A percentile compares a stretch with the other conserved stretches of the same genome.
Conservation (phyloP, 2,888 invertebrate genomes). For the Venusia cambrica region DNA sequence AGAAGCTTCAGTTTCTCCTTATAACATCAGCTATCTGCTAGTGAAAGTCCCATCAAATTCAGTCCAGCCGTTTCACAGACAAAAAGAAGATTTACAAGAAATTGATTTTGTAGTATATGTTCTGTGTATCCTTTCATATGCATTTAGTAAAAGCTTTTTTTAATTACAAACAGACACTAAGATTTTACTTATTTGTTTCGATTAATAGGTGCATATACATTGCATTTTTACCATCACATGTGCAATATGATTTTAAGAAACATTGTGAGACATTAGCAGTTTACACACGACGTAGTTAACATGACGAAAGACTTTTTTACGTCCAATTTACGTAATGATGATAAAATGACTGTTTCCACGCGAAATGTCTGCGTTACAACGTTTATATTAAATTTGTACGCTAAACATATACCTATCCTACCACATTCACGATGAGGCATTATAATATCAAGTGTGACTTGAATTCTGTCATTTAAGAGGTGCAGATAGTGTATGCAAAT, state of each 20-base stretch:
- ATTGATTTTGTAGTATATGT: too few species aligned
- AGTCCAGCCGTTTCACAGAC: too few species aligned
- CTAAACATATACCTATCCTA: slow-evolving; percentile 17
- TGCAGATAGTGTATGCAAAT: neutral
- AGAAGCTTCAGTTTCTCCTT: too few species aligned
- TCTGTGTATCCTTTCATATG: too few species aligned
- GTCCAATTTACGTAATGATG: slow-evolving; percentile 31
- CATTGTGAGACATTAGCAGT: slow-evolving; percentile 20
- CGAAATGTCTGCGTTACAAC: slow-evolving; percentile 18
- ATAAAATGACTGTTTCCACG: slow-evolving; percentile 30
- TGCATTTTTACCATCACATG: too few species aligned
- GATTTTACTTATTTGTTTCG: too few species aligned
- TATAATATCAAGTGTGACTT: slow-evolving; percentile 4
- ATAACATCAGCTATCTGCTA: too few species aligned
- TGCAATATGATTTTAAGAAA: slow-evolving; percentile 10
- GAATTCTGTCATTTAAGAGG: slow-evolving; percentile 1
- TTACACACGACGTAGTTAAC: slow-evolving; percentile 18
- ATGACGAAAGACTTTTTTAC: slow-evolving; percentile 29
- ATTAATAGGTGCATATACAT: too few species aligned
- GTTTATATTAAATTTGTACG: slow-evolving; percentile 18
- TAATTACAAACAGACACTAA: too few species aligned
- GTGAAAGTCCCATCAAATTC: too few species aligned
- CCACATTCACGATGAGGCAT: slow-evolving; percentile 8
- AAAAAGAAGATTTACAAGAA: too few species aligned
- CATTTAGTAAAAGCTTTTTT: too few species aligned